These are phyloP conservation scores for Turritopsis dohrnii DNA, from an alignment of 30 jellyfish, hydroid and myxozoan species.

Conservation along the genomic window DNA sequence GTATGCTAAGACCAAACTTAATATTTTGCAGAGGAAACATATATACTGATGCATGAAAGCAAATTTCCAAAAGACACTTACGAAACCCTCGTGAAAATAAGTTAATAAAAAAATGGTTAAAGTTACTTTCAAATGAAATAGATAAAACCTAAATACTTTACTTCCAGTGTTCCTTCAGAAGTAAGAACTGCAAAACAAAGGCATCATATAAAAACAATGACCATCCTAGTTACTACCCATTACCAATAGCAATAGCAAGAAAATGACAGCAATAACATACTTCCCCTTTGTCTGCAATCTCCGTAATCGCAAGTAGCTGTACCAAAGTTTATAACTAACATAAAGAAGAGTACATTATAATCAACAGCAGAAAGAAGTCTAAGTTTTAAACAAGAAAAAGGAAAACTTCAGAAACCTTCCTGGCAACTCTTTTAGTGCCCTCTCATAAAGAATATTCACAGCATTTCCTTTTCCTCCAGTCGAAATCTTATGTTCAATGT, in stretches of 20 bases:
- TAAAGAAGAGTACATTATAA: neutral
- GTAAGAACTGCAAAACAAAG: too few relatives aligned
- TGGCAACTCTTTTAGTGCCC: conserved; percentile 95
- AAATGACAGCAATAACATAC: conserved; percentile 22
- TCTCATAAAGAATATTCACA: conserved; percentile 73
- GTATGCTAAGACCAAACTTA: too few relatives aligned
- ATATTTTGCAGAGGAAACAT: too few relatives aligned
- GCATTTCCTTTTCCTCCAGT: conserved; percentile 65
- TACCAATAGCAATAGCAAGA: neutral
- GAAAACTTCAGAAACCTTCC: conserved; percentile 52
- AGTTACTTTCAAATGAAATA: too few relatives aligned
- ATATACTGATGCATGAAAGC: too few relatives aligned
- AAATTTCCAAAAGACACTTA: too few relatives aligned
- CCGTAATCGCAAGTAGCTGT: conserved; percentile 72
- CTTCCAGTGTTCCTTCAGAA: too few relatives aligned
- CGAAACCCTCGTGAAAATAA: too few relatives aligned
- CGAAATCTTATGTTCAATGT: conserved; percentile 65
- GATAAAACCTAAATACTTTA: too few relatives aligned
- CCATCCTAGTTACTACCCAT: too few relatives aligned
- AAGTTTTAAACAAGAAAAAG: neutral
- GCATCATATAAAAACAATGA: too few relatives aligned
- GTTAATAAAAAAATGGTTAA: too few relatives aligned
- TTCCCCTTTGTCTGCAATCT: conserved; percentile 71
- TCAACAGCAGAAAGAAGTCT: neutral
- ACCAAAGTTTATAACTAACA: conserved; percentile 91